Conservation (phyloP, 2,113 vertebrate genomes). For the Ciconia boyciana region DNA sequence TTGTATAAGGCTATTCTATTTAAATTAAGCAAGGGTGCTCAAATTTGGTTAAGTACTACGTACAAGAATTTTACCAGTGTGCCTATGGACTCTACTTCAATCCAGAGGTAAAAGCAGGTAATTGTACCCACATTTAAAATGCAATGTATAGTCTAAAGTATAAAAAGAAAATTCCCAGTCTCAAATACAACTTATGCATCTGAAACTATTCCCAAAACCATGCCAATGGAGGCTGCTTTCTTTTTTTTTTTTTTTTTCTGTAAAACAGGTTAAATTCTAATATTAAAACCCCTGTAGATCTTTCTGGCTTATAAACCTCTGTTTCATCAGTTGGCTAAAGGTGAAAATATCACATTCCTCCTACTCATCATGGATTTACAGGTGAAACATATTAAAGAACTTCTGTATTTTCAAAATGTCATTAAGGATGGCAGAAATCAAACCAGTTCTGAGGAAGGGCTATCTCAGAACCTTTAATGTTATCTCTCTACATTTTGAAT, state of each 20-base stretch:
- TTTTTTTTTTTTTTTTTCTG: background rate
- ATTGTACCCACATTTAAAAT: background rate
- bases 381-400: background rate
- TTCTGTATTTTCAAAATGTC: background rate
- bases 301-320: background rate
- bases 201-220: background rate
- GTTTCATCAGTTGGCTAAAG: background rate
- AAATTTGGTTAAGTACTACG: background rate
- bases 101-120: background rate
- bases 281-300: background rate
- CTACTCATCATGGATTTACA: background rate
- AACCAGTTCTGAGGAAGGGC: background rate
- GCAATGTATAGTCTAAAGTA: background rate
- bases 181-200: background rate
- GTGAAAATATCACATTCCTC: background rate
- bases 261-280: background rate
- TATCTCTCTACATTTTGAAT: background rate
- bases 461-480: background rate
- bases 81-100: background rate
- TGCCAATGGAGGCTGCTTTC: fast-evolving
- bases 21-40: background rate
- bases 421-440: background rate
- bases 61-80: background rate
- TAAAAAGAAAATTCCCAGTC: background rate
- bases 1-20: background rate